Percentiles rank a stretch among this genome's conserved stretches.
These are phyloP conservation scores for Raja brachyura DNA, from an alignment of 2,113 vertebrate genomes.

Conservation along the genomic window DNA sequence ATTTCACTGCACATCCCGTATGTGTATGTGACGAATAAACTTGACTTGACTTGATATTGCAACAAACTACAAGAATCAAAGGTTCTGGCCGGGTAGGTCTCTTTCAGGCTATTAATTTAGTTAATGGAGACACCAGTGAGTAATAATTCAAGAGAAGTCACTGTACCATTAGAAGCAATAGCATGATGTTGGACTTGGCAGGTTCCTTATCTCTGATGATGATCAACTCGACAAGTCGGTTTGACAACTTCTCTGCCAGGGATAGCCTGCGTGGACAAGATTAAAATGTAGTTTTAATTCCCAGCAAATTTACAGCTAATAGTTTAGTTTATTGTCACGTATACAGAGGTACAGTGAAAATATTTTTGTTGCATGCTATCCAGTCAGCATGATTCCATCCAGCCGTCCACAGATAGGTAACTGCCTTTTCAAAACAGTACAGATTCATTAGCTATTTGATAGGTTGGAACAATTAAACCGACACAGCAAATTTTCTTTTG, in stretches of 20 bases:
- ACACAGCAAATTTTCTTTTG: background rate
- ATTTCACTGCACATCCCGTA: too few relatives aligned
- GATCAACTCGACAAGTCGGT: background rate
- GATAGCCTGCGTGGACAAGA: background rate
- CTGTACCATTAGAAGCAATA: slow-evolving; percentile 28
- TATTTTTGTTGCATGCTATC: too few relatives aligned
- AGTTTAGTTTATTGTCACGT: too few relatives aligned
- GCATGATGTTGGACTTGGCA: background rate
- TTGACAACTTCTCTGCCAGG: slow-evolving; percentile 15
- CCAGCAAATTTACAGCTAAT: background rate
- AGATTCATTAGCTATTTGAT: background rate
- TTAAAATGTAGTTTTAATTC: background rate
- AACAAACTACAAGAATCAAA: background rate
- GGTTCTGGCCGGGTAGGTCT: background rate
- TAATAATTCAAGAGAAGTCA: background rate
- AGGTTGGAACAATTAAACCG: background rate
- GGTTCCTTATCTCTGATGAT: background rate
- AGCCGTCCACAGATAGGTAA: background rate
- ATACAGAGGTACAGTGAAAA: too few relatives aligned
- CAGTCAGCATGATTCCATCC: too few relatives aligned
- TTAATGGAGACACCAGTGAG: background rate
- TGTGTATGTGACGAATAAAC: too few relatives aligned
- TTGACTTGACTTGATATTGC: too few relatives aligned
- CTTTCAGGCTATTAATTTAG: background rate
- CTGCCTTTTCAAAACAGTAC: background rate